Evolutionary conservation across 2,113 vertebrate genomes (phyloP).

Genomic region (Oryzias celebensis): DNA sequence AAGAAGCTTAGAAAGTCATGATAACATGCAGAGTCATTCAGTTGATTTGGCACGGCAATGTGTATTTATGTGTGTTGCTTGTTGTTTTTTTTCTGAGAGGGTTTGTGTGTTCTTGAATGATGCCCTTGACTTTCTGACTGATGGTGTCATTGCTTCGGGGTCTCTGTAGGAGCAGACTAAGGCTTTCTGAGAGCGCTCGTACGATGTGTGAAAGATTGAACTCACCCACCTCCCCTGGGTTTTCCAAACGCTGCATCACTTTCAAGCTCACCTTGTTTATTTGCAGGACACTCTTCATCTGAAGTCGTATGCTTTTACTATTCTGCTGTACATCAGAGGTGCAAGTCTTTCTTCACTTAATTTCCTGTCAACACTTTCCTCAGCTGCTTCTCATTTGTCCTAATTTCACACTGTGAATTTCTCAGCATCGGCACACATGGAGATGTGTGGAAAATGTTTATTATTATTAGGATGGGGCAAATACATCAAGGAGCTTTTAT

Average conservation of each 20-base stretch:
- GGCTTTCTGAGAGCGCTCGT: conserved; percentile 11
- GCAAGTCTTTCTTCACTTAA: neutral
- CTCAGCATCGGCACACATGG: neutral
- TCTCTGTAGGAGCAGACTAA: conserved; percentile 24
- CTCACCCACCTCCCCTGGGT: conserved; percentile 29
- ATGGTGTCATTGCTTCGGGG: conserved; percentile 47
- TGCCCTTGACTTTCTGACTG: conserved; percentile 59
- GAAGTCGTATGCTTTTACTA: conserved; percentile 2
- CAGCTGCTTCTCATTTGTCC: conserved; percentile 4
- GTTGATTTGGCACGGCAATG: conserved; percentile 12
- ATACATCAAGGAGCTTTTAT: too few species aligned
- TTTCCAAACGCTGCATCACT: conserved; percentile 22
- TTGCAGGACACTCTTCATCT: conserved; percentile 5
- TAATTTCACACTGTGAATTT: neutral
- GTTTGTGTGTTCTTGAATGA: conserved; percentile 28
- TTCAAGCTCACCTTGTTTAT: conserved; percentile 17
- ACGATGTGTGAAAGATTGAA: conserved; percentile 28
- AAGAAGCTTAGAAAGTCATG: conserved; percentile 51
- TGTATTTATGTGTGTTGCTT: conserved; percentile 22
- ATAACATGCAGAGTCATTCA: conserved; percentile 46
- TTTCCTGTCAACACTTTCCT: conserved; percentile 13
- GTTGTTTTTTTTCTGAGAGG: conserved; percentile 1
- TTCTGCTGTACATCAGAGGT: neutral
- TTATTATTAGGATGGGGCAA: too few species aligned
- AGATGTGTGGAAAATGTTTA: too few species aligned